Evolutionary conservation across 2,797 vertebrate genomes (phyloP).

Genomic region (Sparus aurata): DNA sequence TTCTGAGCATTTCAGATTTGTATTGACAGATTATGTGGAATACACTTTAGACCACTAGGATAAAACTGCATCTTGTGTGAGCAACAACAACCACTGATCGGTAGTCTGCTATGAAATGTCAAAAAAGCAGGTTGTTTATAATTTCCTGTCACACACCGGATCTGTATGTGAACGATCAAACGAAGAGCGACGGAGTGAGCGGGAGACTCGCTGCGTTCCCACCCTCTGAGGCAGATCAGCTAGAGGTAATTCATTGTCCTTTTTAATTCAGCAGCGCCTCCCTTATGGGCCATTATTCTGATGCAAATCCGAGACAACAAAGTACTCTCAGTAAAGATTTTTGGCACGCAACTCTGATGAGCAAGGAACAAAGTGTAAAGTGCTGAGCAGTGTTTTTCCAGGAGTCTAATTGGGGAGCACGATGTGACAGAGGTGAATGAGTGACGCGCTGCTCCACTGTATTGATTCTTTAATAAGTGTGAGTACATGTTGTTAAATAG

Average conservation of each 20-base stretch:
- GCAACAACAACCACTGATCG: constrained; percentile 2
- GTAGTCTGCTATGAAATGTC: constrained; percentile 25
- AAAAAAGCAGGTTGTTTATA: constrained; percentile 17
- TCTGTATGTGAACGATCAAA: constrained; percentile 35
- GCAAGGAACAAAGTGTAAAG: constrained; percentile 67
- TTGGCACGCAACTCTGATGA: constrained; percentile 68
- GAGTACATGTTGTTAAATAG: constrained; percentile 31
- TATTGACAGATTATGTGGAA: neutral
- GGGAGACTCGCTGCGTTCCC: constrained; percentile 23
- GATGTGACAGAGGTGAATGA: constrained; percentile 51
- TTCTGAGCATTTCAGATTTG: neutral
- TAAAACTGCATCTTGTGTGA: neutral
- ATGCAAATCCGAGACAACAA: constrained; percentile 72
- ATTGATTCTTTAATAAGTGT: constrained; percentile 43
- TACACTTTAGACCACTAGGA: neutral
- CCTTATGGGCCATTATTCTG: constrained; percentile 71
- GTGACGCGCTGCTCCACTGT: constrained; percentile 42
- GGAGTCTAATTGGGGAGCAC: constrained; percentile 47
- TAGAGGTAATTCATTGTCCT: constrained; percentile 65
- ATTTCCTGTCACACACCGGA: constrained; percentile 25
- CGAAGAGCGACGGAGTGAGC: neutral
- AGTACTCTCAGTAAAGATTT: constrained; percentile 56
- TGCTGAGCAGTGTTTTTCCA: constrained; percentile 61
- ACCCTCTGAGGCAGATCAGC: constrained; percentile 40
- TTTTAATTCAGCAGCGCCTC: constrained; percentile 66